These are phyloP conservation scores for Mastomys natalensis DNA, from an alignment of 2,113 vertebrate genomes.

Conservation along the genomic window DNA sequence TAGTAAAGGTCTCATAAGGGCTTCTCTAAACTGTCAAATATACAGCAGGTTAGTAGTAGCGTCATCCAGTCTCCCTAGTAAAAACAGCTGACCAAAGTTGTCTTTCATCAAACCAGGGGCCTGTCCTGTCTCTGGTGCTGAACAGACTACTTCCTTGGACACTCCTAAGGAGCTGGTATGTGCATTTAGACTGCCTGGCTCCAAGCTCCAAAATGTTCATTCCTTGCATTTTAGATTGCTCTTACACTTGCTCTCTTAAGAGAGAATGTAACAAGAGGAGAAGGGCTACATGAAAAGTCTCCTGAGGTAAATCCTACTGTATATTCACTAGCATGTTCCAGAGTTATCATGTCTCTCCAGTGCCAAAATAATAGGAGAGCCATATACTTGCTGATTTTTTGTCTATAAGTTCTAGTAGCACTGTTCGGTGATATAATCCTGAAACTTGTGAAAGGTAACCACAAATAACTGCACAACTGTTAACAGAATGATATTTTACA, in stretches of 20 bases:
- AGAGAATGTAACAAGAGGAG: neutral
- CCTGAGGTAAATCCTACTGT: neutral
- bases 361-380: neutral
- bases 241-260: neutral
- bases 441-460: conserved; percentile 22
- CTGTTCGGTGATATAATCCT: neutral
- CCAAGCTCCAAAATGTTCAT: conserved; percentile 14
- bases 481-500: conserved; percentile 20
- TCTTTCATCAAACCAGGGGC: neutral
- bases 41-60: neutral
- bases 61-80: neutral
- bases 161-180: neutral
- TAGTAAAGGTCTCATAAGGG: neutral
- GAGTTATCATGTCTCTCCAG: neutral
- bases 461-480: neutral
- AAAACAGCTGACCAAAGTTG: neutral
- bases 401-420: neutral
- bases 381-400: neutral
- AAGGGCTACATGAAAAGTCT: neutral
- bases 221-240: neutral
- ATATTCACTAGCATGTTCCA: neutral
- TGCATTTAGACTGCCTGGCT: conserved; percentile 25
- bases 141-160: neutral
- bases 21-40: conserved; percentile 20
- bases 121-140: neutral